Conservation (phyloP, 1,140 invertebrate genomes). For the Holcopasites calliopsidis region DNA sequence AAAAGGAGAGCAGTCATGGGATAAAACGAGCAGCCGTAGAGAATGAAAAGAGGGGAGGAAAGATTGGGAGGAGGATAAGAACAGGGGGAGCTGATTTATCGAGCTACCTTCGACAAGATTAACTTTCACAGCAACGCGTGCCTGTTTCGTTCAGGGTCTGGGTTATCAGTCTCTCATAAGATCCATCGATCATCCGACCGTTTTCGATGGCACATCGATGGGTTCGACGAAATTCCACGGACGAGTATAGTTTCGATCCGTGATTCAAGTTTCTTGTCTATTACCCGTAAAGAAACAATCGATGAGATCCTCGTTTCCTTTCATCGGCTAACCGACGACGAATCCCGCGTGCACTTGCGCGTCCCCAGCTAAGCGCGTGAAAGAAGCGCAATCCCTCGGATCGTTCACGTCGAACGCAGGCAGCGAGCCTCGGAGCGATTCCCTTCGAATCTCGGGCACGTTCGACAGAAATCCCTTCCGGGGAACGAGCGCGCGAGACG, state of each 20-base stretch:
- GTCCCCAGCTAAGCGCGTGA: background rate
- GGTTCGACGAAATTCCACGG: background rate
- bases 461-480: background rate
- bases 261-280: too few relatives aligned
- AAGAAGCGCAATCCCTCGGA: background rate
- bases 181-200: conserved; percentile 44
- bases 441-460: conserved; percentile 4
- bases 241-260: too few relatives aligned
- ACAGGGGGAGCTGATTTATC: conserved; percentile 61
- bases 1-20: background rate
- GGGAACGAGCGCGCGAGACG: background rate
- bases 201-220: conserved; percentile 3
- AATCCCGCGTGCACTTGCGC: background rate
- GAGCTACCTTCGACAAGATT: conserved; percentile 62
- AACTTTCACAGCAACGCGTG: conserved; percentile 48
- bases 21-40: background rate
- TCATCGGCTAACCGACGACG: background rate
- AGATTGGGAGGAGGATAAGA: background rate
- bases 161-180: conserved; percentile 46
- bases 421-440: background rate
- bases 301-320: too few relatives aligned
- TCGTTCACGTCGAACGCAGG: background rate
- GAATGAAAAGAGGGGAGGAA: background rate
- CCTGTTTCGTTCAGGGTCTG: conserved; percentile 44
- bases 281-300: too few relatives aligned